Base-by-base conservation (phyloP, 2,113 vertebrate species). In the Lophius piscatorius region DNA sequence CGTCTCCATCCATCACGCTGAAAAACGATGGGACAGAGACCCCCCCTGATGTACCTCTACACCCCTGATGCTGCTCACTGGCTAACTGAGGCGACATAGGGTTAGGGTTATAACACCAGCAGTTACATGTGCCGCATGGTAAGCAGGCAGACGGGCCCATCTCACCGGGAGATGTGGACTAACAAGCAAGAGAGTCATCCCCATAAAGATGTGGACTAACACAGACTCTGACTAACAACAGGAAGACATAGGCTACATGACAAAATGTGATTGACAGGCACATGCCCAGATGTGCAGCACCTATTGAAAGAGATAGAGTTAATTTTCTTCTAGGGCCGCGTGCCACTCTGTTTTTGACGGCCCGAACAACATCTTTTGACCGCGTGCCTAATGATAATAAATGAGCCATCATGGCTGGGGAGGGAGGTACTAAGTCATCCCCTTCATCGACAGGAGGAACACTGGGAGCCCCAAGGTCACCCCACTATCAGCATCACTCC, bases 341-440 rank as follows among this genome's bases (percentile, higher is more conserved):
- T 22, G 65, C 24, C 40, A 41, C 78, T 78, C 66, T 23, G 81
- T 82, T 83, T 83, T 84, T 81, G 69, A 80, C 71, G 83, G 74
- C 52, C 70, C 31, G 67, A 81, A 76, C 70, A 56, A 75, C 80
- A 80, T 90, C 80, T 88, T 86, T 84, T 87, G 87, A 88, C 87
- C 87, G 74, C 78, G 87, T 85, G 88, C 87, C 88, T 90, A 90
- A 90, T 90, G 87, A 90, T 90, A 90, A 90, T 88, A 88, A 87
- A 90, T 90, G 88, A 88, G 85, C 87, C 82, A 88, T 90, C 88
- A 88, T 80, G 71, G 81, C 75, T 78, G 79, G 66, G 75, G 60
- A 83, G 85, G 79, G 87, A 87, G 82, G 77, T 78, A 88, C 77
- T 90, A 88, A 85, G 86, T 90, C 86, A 88, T 90, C 85, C 69